phyloP scores from a whole-genome alignment of 2,888 invertebrate genomes.

The Xylota sylvarum region DNA sequence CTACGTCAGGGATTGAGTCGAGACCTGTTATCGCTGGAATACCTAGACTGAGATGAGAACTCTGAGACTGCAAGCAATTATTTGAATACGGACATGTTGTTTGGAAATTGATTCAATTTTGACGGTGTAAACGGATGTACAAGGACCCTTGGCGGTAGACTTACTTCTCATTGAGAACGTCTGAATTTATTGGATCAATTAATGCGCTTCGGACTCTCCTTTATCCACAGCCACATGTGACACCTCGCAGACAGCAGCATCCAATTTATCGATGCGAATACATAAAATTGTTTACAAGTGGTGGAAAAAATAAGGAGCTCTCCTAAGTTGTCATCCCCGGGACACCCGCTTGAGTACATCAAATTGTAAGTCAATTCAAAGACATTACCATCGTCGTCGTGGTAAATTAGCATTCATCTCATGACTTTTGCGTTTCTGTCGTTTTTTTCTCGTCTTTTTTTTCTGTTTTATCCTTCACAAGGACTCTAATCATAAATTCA shows the following conservation, averaged over 20 bases:
- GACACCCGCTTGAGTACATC: constrained; percentile 53
- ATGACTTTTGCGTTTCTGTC: constrained; percentile 67
- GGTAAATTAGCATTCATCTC: constrained; percentile 73
- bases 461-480: constrained; percentile 42
- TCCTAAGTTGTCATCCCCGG: constrained; percentile 6
- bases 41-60: not conserved
- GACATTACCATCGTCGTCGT: constrained; percentile 58
- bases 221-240: not conserved
- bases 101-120: constrained; percentile 27
- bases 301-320: not conserved
- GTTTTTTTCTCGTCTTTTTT: constrained; percentile 12
- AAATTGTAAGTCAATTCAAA: constrained; percentile 74
- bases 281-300: constrained; percentile 8
- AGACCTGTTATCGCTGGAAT: constrained; percentile 19
- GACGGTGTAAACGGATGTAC: constrained; percentile 4
- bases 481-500: constrained; percentile 75
- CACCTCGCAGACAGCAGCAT: not conserved
- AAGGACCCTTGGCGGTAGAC: constrained; percentile 5
- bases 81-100: constrained; percentile 30
- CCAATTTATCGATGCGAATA: not conserved
- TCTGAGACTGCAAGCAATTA: constrained; percentile 18
- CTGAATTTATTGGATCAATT: constrained; percentile 21
- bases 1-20: constrained; percentile 10
- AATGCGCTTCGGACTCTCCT: not conserved
- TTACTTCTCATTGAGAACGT: not conserved